Base-by-base conservation (phyloP, 37 sponge, comb jelly and placozoan species). In the Aphrocallistes beatrix region DNA sequence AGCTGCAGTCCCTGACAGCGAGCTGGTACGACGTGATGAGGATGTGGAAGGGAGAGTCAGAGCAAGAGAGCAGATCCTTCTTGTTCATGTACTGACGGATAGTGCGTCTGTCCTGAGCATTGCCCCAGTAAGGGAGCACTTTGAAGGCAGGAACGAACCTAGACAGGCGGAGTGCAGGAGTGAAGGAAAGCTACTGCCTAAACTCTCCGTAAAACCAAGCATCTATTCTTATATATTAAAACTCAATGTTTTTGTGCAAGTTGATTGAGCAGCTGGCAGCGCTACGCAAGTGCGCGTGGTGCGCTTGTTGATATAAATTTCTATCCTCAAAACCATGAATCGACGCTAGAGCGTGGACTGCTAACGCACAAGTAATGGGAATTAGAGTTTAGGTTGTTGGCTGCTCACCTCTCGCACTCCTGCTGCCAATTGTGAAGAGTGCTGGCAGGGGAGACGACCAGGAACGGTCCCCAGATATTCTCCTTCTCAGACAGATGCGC, bases 341-440 rank as follows among this genome's bases (percentile, higher is more conserved):
- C n/a, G n/a, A n/a, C n/a, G n/a, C n/a, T n/a, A n/a, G n/a, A n/a
- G n/a, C n/a, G n/a, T n/a, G n/a, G n/a, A n/a, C n/a, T n/a, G n/a
- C n/a, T n/a, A n/a, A n/a, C n/a, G n/a, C n/a, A n/a, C n/a, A n/a
- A n/a, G n/a, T n/a, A n/a, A n/a, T n/a, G n/a, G n/a, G n/a, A n/a
- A n/a, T n/a, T n/a, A n/a, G n/a, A n/a, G n/a, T n/a, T n/a, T n/a
- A n/a, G n/a, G n/a, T n/a, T n/a, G n/a, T n/a, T n/a, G n/a, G n/a
- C 85, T 8, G 87, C 88, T 36, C 93, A 96, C 83, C 92, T 87
- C 37, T 87, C 86, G 39, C 91, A 91, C 83, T 96, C 96, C 60
- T 96, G 96, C 82, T 93, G 96, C 96, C 96, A 96, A 86, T 96
- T 96, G 88, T 96, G 94, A 30, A 96, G 91, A 23, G 96, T 96